Base-by-base conservation (phyloP, 2,888 invertebrate genomes). In the Spisula solida region DNA sequence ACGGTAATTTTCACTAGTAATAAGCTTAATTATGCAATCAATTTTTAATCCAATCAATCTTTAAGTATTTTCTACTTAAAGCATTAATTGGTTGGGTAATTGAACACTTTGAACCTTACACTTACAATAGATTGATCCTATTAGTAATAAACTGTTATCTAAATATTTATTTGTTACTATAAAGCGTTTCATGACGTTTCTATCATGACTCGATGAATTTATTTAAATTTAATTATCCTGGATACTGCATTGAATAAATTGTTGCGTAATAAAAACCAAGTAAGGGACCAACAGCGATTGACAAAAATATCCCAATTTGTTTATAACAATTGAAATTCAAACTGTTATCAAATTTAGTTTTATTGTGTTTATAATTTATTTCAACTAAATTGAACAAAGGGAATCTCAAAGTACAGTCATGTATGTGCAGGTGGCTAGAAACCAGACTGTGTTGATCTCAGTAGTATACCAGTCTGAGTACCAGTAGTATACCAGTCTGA, bases 71-170 rank as follows among this genome's bases (percentile, higher is more conserved):
- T 31, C 29, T 75, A 25, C 75, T 31, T 75, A 34, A 75, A 75
- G 34, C 75, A 34, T 34, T 75, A 75, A 75, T 75, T 75, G 75
- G 70, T 70, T 70, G 31, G 16, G 31, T 70, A 70, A 70, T 70
- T 31, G 31, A 31, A 34, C 75, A 75, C 75, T 31, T 75, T 31
- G 31, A 34, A 31, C 75, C 75, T 75, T 34, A 34, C 29, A 75
- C 29, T 16, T 75, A 75, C 75, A 29, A 75, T 75, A 14, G 18
- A 75, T 75, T 75, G 16, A 75, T 75, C 75, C 75, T 75, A 75
- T 75, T 75, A 75, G 34, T 34, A 31, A 31, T 29, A 75, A 75
- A 75, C 75, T 34, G 29, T 75, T 75, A 75, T 75, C 75, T 25
- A 75, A 75, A 75, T 31, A 75, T 75, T 75, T 75, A 75, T 34